Conservation (phyloP, 2,888 invertebrate genomes). For the Plebejus argus region DNA sequence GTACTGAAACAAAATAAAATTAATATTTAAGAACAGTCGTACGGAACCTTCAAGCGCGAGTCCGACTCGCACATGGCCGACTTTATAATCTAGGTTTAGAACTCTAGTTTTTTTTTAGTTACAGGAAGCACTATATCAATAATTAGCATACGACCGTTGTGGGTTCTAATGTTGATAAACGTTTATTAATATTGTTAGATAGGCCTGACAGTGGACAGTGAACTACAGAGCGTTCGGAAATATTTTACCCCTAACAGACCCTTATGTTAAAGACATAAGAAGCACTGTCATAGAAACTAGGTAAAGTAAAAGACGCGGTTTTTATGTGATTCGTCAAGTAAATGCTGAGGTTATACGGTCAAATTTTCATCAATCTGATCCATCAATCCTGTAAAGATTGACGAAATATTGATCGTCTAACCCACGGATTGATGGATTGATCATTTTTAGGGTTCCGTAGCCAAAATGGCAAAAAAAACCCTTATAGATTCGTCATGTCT, state of each 20-base stretch:
- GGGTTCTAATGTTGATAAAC: conserved; percentile 17
- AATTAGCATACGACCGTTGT: conserved; percentile 28
- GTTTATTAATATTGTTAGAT: conserved; percentile 15
- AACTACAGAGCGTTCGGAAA: neutral
- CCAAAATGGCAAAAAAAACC: no score
- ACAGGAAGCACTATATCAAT: conserved; percentile 29
- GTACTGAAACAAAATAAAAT: no score
- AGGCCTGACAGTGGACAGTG: conserved; percentile 18
- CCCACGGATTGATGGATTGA: no score
- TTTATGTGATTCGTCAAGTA: neutral
- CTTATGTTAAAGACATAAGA: neutral
- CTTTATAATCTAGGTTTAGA: neutral
- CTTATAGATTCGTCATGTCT: no score
- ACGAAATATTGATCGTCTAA: no score
- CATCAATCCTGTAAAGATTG: no score
- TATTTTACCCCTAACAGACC: neutral
- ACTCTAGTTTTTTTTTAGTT: neutral
- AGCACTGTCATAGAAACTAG: neutral
- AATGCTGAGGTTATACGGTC: no score
- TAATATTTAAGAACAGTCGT: no score
- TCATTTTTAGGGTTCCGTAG: no score
- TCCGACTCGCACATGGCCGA: no score
- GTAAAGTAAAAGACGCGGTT: neutral
- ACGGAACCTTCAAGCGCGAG: no score
- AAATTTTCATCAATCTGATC: no score